A percentile compares a stretch with the other conserved stretches of the same genome.
Evolutionary conservation across 92 coral and sea anemone species (phyloP).

Genomic region (Paramuricea clavata): DNA sequence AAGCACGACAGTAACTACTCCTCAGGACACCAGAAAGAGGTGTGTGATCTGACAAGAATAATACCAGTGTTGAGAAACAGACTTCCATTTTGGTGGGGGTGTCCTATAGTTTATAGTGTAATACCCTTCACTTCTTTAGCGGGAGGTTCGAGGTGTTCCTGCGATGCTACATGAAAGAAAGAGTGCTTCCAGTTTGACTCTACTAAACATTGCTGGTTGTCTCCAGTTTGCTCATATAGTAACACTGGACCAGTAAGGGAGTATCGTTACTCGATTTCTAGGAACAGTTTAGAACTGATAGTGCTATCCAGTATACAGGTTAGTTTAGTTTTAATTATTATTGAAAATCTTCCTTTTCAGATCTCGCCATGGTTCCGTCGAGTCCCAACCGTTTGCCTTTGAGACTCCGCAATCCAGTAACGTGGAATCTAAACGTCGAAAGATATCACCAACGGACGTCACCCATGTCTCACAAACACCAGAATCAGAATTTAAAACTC

Average conservation of each 20-base stretch:
- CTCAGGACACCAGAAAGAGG: slow-evolving; percentile 26
- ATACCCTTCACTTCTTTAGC: no score
- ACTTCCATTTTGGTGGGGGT: neutral
- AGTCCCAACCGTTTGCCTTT: neutral
- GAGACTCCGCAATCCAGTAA: slow-evolving; percentile 5
- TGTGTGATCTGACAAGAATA: neutral
- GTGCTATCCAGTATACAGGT: neutral
- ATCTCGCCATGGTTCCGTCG: slow-evolving; percentile 22
- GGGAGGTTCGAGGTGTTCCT: no score
- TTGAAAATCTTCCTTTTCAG: neutral
- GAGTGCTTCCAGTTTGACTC: no score
- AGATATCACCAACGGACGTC: neutral
- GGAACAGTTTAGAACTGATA: neutral
- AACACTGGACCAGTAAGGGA: no score
- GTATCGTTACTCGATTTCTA: no score
- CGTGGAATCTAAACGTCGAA: slow-evolving; percentile 13
- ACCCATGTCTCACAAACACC: neutral
- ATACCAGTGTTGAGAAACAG: neutral
- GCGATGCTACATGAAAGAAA: no score
- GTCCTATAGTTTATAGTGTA: no score
- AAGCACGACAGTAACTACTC: neutral
- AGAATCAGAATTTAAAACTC: neutral
- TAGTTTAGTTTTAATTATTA: neutral
- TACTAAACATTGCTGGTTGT: no score
- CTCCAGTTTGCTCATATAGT: no score